Conservation (phyloP, 2,888 invertebrate species). For the Plagodis pulveraria region DNA sequence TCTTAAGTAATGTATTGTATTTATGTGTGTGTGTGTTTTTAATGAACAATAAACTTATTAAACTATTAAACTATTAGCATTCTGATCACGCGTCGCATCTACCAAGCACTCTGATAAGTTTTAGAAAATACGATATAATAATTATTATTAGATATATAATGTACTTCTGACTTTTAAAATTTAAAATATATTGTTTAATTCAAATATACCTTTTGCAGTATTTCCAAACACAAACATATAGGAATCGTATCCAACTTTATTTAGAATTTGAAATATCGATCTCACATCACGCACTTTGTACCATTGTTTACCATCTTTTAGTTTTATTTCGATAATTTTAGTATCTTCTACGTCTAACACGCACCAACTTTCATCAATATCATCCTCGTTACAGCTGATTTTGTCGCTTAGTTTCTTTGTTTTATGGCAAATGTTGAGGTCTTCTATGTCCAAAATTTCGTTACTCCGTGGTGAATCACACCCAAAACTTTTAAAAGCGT, state of each 20-base stretch:
- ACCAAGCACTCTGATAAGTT: no score
- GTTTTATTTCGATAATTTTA: constrained; percentile 53
- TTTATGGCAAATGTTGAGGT: constrained; percentile 48
- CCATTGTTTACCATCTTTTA: constrained; percentile 74
- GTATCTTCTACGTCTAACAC: constrained; percentile 41
- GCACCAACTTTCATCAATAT: constrained; percentile 53
- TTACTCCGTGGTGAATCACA: constrained; percentile 63
- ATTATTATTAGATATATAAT: no score
- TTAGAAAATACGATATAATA: no score
- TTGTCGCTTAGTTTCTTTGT: constrained; percentile 25
- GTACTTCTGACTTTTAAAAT: background rate
- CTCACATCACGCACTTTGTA: constrained; percentile 74
- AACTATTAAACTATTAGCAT: no score
- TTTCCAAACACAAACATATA: constrained; percentile 89
- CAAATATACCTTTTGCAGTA: constrained; percentile 86
- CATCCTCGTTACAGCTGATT: constrained; percentile 35
- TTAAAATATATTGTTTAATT: background rate
- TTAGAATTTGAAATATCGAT: constrained; percentile 82
- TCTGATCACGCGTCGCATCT: no score
- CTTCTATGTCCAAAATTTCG: constrained; percentile 66
- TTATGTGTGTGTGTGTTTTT: no score
- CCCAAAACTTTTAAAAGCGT: constrained; percentile 90
- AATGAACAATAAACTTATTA: no score
- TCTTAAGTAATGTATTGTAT: no score
- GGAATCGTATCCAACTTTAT: constrained; percentile 60